Evolutionary conservation across 2,888 invertebrate species (phyloP), one percentile per base, ranked within the genome.

Genomic region (Agrotis ipsilon): DNA sequence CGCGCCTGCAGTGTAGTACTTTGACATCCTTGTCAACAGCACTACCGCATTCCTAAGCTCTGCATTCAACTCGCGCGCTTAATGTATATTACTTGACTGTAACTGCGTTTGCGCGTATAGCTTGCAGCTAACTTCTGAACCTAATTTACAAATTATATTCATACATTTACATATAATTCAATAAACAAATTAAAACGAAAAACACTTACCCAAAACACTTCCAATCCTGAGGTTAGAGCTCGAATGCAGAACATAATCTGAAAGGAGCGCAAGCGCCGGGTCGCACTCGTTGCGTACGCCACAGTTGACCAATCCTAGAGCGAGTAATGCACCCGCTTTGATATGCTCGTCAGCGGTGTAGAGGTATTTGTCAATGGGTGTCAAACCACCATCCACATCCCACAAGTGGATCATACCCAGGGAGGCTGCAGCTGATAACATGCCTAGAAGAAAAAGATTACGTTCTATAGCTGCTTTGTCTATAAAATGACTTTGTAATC

Each of bases 381-480:
- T 98, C 68, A 99, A 96, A 57, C 99, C 99, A 48, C 99, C 99
- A 92, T 99, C 99, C 3, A 99, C 99, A 92, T 99, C 99, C 99
- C 99, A 99, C 51, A 99, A 95, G 82, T 99, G 97, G 71, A 99
- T 98, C 87, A 99, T 97, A 45, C 99, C 99, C 45, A 99, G 96
- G 0, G 99, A 99, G 0, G 99, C 99, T 0, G 99, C 99, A 0
- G 99, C 99, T 88, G 99, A 99, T 72, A 99, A 93, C 99, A 99
- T 99, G 61, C 99, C 96, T 96, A 82, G 0, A 75, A 73, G 59
- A 60, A 32, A 24, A 52, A 19, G 13, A 1, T 63, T 3, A 27
- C 14, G 46, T 46, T 27, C 18, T 27, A 0, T 21, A 18, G 1
- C n/a, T 21, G 3, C 48, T 39, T 14, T 46, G 11, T 39, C 39